These are phyloP conservation scores for Centruroides sculpturatus DNA, from an alignment of 1,140 invertebrate species.

Conservation along the genomic window DNA sequence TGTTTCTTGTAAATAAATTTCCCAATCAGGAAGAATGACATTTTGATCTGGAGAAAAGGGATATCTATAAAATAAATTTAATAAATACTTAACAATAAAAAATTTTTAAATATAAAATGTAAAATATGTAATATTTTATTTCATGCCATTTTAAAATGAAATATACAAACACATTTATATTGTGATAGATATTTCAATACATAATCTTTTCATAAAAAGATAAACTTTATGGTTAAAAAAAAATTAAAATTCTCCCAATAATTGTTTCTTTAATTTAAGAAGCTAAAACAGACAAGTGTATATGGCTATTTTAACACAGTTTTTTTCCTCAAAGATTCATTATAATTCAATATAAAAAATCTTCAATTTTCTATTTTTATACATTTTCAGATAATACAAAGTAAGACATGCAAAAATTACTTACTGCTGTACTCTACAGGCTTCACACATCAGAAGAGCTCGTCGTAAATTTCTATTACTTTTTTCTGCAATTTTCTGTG, in stretches of 20 bases:
- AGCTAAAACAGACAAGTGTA: no score
- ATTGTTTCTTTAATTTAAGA: no score
- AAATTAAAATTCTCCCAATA: background rate
- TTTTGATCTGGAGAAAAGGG: slow-evolving; percentile 69
- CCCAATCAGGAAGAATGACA: slow-evolving; percentile 84
- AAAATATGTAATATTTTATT: background rate
- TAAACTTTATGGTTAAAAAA: background rate
- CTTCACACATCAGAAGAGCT: slow-evolving; percentile 83
- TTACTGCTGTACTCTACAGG: slow-evolving; percentile 11
- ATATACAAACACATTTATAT: no score
- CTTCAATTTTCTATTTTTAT: no score
- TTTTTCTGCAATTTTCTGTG: slow-evolving; percentile 56
- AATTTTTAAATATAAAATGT: background rate
- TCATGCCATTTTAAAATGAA: background rate
- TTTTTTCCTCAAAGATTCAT: no score
- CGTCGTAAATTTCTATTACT: slow-evolving; percentile 82
- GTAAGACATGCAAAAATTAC: background rate
- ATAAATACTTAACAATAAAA: background rate
- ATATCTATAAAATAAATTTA: slow-evolving; percentile 37
- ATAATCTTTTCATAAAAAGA: background rate
- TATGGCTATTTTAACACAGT: no score
- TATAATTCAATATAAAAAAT: no score
- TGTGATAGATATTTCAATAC: background rate
- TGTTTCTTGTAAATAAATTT: slow-evolving; percentile 71
- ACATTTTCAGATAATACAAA: no score